These are phyloP conservation scores for Aptenodytes forsteri DNA, from an alignment of 2,113 vertebrate species.

Conservation along the genomic window DNA sequence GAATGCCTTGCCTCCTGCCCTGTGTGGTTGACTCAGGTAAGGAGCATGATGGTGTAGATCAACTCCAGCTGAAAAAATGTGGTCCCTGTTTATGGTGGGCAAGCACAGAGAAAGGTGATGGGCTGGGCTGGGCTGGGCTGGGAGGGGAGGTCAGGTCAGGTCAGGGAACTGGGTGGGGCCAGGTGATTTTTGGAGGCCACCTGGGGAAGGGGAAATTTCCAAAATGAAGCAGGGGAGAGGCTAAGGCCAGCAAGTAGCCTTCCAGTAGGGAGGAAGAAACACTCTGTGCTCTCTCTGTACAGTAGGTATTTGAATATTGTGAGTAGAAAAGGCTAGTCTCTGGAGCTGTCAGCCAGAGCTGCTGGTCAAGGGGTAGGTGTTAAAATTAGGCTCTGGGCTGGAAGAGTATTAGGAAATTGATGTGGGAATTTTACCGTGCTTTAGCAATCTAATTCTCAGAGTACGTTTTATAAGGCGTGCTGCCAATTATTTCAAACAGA, in stretches of 20 bases:
- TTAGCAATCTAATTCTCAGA: not conserved
- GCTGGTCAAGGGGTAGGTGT: not conserved
- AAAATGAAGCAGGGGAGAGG: not conserved
- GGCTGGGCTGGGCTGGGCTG: not conserved
- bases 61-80: not conserved
- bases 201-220: not conserved
- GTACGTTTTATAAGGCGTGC: not conserved
- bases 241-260: not conserved
- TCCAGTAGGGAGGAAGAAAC: not conserved
- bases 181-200: not conserved
- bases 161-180: accelerated
- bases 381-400: not conserved
- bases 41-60: not conserved
- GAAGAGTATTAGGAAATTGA: not conserved
- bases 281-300: not conserved
- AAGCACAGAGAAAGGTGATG: not conserved
- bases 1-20: not conserved
- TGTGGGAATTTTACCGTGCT: not conserved
- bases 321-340: not conserved
- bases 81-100: not conserved
- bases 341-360: not conserved
- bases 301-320: not conserved
- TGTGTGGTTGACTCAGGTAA: not conserved
- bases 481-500: not conserved
- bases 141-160: not conserved